phyloP scores from a whole-genome alignment of 2,113 vertebrate genomes.

The Piaya cayana region DNA sequence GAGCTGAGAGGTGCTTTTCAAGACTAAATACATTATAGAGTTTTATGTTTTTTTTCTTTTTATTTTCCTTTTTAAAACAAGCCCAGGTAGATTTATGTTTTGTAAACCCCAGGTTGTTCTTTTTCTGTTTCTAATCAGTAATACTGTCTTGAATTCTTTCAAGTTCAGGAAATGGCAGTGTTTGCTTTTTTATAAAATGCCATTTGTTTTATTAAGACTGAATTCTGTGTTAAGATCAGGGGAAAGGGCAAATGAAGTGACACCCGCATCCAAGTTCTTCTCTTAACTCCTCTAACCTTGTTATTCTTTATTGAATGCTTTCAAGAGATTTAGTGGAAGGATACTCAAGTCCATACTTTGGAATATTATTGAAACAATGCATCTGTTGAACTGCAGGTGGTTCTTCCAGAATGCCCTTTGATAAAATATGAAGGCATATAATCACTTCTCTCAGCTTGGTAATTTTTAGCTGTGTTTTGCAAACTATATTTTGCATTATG shows the following conservation, averaged over 20 bases:
- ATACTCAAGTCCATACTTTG: background rate
- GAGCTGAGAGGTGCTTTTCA: background rate
- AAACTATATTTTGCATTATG: background rate
- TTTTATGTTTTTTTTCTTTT: background rate
- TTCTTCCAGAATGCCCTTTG: background rate
- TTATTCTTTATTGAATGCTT: background rate
- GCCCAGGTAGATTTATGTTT: background rate
- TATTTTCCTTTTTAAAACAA: no score
- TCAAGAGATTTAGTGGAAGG: background rate
- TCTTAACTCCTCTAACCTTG: background rate
- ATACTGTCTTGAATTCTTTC: background rate
- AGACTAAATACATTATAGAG: background rate
- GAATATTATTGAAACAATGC: background rate
- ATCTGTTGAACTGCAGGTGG: background rate
- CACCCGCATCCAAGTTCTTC: background rate
- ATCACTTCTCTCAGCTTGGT: background rate
- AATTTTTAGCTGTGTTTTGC: background rate
- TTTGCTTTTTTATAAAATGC: background rate
- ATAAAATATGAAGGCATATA: background rate
- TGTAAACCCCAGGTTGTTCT: background rate
- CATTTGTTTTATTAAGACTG: background rate
- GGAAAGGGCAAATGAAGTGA: background rate
- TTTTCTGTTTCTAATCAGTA: background rate
- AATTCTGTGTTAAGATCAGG: background rate
- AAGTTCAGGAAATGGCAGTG: background rate